Evolutionary conservation across 2,113 vertebrate genomes (phyloP).

Genomic region (Hyaena hyaena): DNA sequence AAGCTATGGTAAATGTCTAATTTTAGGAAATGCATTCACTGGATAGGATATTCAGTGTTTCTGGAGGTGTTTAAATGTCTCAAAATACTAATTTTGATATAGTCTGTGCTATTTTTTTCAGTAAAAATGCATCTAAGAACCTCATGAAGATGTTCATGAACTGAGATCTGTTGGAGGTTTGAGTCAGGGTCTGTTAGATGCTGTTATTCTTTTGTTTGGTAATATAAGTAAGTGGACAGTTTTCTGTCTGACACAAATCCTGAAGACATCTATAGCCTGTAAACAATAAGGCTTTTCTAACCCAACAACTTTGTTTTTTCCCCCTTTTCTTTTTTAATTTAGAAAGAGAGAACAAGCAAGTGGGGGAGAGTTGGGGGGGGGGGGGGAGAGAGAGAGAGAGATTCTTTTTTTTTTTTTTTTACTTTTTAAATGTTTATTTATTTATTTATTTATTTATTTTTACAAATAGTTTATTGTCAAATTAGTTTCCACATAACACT

Average conservation of each 20-base stretch:
- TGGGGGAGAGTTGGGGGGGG: no score
- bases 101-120: conserved; percentile 15
- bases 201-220: conserved; percentile 3
- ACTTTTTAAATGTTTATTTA: no score
- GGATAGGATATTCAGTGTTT: conserved; percentile 41
- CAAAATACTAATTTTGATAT: conserved; percentile 25
- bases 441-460: no score
- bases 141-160: background rate
- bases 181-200: background rate
- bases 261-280: background rate
- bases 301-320: background rate
- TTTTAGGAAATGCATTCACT: conserved; percentile 50
- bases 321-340: no score
- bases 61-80: conserved; percentile 42
- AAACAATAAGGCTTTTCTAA: conserved; percentile 14
- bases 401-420: no score
- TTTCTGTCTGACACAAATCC: conserved; percentile 1
- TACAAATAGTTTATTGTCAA: no score
- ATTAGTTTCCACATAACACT: no score
- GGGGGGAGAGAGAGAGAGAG: no score
- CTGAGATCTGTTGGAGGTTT: background rate
- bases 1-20: conserved; percentile 31
- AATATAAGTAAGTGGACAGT: background rate
- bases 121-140: background rate
- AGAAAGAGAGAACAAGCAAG: no score